phyloP scores from a whole-genome alignment of 2,113 vertebrate genomes.

The Oncorhynchus gorbuscha region DNA sequence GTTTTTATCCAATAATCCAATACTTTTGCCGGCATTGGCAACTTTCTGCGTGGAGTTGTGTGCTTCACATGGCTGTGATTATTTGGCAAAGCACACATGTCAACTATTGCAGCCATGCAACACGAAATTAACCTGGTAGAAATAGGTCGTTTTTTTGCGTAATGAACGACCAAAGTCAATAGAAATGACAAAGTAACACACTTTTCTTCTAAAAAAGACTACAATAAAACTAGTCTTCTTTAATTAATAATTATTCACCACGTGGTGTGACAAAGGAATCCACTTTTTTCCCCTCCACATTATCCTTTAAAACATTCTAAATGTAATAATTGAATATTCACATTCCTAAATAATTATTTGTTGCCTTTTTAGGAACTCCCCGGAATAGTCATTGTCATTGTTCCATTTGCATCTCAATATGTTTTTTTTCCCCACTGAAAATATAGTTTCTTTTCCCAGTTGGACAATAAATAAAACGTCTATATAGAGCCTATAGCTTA shows the following conservation, averaged over 20 bases:
- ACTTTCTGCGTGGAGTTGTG: too few species aligned
- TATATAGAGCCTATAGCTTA: neutral
- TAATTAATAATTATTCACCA: conserved; percentile 46
- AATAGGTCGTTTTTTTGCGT: neutral
- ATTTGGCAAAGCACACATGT: neutral
- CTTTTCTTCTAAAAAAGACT: neutral
- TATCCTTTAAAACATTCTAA: conserved; percentile 57
- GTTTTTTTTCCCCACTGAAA: neutral
- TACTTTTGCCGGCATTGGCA: too few species aligned
- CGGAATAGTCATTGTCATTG: neutral
- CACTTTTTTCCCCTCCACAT: conserved; percentile 26
- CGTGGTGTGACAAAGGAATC: conserved; percentile 36
- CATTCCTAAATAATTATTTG: conserved; percentile 30
- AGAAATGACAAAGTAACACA: neutral
- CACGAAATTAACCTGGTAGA: neutral
- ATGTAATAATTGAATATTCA: conserved; percentile 24
- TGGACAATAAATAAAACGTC: conserved; percentile 11
- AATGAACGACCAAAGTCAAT: neutral
- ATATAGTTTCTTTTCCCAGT: neutral
- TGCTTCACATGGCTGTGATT: neutral
- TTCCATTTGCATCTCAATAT: neutral
- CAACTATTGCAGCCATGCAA: neutral
- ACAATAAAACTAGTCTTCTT: conserved; percentile 51
- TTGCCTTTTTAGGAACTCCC: neutral
- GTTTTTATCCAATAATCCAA: too few species aligned